phyloP scores from a whole-genome alignment of 1,140 invertebrate species.

The Cydia pomonella region DNA sequence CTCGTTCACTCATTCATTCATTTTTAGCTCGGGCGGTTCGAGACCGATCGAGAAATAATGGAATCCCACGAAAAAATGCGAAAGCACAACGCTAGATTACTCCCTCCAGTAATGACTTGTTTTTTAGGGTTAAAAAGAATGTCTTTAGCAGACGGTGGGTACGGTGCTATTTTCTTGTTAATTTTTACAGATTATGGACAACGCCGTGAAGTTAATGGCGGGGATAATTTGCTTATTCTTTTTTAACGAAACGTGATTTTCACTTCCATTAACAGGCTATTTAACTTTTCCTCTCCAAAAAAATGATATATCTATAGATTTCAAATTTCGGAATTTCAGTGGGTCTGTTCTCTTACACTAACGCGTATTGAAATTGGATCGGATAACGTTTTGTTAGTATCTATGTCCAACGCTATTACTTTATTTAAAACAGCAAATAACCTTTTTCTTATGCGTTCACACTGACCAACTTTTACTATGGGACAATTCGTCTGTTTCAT shows the following conservation, averaged over 20 bases:
- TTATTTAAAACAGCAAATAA: too few species aligned
- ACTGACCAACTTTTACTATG: too few species aligned
- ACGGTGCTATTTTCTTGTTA: conserved; percentile 57
- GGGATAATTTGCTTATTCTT: conserved; percentile 45
- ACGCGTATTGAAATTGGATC: not conserved
- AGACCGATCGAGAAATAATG: conserved; percentile 72
- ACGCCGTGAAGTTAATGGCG: conserved; percentile 60
- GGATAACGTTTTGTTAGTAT: too few species aligned
- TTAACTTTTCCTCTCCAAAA: conserved; percentile 34
- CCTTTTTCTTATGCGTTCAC: too few species aligned
- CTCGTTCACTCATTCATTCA: conserved; percentile 30
- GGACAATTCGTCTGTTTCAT: too few species aligned
- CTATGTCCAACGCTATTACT: too few species aligned
- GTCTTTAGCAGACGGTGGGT: conserved; percentile 70
- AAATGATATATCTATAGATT: not conserved
- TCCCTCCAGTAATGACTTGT: conserved; percentile 78
- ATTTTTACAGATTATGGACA: conserved; percentile 64
- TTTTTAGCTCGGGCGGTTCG: conserved; percentile 62
- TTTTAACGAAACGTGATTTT: conserved; percentile 43
- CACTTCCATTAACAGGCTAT: conserved; percentile 44
- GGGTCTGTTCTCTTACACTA: not conserved
- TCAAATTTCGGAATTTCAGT: not conserved
- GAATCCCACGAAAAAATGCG: conserved; percentile 73
- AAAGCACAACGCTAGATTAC: conserved; percentile 73
- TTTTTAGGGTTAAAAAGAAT: conserved; percentile 78